Base-by-base conservation (phyloP, 2,888 invertebrate species). In the Griposia aprilina region DNA sequence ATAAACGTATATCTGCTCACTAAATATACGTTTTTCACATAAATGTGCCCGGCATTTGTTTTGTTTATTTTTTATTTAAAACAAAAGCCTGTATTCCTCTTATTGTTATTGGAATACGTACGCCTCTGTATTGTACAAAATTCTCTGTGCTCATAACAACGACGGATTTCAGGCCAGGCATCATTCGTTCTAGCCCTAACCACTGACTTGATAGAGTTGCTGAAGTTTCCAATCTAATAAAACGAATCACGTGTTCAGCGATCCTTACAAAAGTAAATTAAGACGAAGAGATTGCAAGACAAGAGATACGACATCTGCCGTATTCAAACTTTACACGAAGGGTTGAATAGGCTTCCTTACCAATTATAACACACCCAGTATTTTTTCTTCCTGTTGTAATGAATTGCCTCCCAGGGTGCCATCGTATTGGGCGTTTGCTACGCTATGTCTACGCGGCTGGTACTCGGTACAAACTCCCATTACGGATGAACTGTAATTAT, bases 1-100 rank as follows among this genome's bases (percentile, higher is more conserved):
- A 81, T 79, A 87, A 89, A 85, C 82, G 66, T 88, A 89, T 87
- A 87, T 88, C 77, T 82, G 70, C 74, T 67, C 76, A 66, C 77
- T 48, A 81, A 87, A 84, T 82, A 74, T 74, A 81, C 62, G 65
- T 67, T 74, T 78, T 52, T 71, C 60, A 63, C 69, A 76, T 70
- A 78, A 73, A 74, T 67, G 74, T 78, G 67, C 63, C 66, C 48
- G 48, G 74, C 65, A 45, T 76, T 87, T 78, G 69, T 80, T 75
- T 77, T 83, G 26, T 65, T 83, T 66, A 77, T 45, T 84, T 75
- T 81, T 79, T 81, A 66, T 62, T 63, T 41, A 70, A 77, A 86
- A 78, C 78, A 86, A 86, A 75, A 52, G 62, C 55, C 59, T 10
- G n/a, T 57, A 26, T 66, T 62, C 26, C 45, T 74, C 65, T 71